These are phyloP conservation scores for Synodontis membranacea DNA, from an alignment of 2,113 vertebrate genomes.

Conservation along the genomic window DNA sequence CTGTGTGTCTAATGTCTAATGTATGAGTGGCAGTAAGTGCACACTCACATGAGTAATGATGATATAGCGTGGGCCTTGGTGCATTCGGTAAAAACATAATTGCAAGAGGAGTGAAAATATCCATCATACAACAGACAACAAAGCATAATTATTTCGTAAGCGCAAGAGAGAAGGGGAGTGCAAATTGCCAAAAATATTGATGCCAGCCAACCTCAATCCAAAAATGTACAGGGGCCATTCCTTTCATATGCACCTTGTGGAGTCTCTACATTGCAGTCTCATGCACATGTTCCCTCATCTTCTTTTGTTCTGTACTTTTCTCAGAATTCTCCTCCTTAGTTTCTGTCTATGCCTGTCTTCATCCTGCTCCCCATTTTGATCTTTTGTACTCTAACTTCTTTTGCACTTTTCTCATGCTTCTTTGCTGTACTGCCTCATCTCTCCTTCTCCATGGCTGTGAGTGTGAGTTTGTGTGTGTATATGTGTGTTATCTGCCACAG, in stretches of 20 bases:
- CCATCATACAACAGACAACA: slow-evolving; percentile 1
- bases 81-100: slow-evolving; percentile 8
- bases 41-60: slow-evolving; percentile 9
- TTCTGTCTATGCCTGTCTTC: background rate
- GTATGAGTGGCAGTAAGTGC: background rate
- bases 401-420: background rate
- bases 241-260: background rate
- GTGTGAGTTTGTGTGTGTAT: background rate
- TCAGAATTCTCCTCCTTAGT: background rate
- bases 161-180: background rate
- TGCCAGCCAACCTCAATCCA: background rate
- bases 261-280: background rate
- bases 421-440: slow-evolving; percentile 7
- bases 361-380: background rate
- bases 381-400: background rate
- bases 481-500: slow-evolving; percentile 25
- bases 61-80: slow-evolving; percentile 13
- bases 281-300: background rate
- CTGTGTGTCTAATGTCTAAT: background rate
- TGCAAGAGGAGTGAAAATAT: slow-evolving; percentile 14
- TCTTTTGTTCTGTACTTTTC: background rate
- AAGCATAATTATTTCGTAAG: slow-evolving; percentile 22
- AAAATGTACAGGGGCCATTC: slow-evolving; percentile 13
- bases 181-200: background rate
- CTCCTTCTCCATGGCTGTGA: background rate